Conservation (phyloP, 2,113 vertebrate genomes). For the Camelus dromedarius region DNA sequence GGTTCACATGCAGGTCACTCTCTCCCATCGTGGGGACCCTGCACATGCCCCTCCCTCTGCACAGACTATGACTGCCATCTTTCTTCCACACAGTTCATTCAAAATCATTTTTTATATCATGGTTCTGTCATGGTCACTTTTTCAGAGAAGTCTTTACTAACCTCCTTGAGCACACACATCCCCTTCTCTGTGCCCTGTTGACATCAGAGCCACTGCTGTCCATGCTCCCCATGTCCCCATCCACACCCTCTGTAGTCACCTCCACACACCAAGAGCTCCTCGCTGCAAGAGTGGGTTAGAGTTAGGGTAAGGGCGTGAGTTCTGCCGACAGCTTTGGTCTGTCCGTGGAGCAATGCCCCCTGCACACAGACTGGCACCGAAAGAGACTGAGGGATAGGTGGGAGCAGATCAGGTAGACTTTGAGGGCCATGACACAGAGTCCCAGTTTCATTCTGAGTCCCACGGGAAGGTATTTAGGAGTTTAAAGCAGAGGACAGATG, state of each 20-base stretch:
- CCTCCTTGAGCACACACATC: not conserved
- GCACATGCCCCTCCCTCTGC: not conserved
- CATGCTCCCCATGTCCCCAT: not conserved
- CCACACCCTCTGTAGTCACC: not conserved
- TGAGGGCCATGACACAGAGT: not conserved
- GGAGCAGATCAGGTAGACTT: not conserved
- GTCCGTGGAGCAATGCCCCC: not conserved
- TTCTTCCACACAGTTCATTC: not conserved
- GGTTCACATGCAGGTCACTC: not conserved
- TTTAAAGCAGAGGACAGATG: not conserved
- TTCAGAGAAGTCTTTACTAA: not conserved
- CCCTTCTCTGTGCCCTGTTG: not conserved
- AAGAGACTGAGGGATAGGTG: not conserved
- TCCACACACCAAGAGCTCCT: not conserved
- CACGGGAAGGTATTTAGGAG: not conserved
- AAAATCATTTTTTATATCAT: not conserved
- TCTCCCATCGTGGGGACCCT: rapidly evolving
- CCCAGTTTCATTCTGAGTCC: not conserved
- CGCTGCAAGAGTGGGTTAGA: not conserved
- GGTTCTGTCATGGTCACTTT: not conserved
- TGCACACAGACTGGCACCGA: not conserved
- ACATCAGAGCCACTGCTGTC: rapidly evolving
- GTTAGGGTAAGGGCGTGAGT: not conserved
- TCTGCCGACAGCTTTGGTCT: not conserved
- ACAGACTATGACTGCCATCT: not conserved